A percentile compares a stretch with the other conserved stretches of the same genome.
phyloP scores from a whole-genome alignment of 1,140 invertebrate genomes.

The Calephelis nemesis region DNA sequence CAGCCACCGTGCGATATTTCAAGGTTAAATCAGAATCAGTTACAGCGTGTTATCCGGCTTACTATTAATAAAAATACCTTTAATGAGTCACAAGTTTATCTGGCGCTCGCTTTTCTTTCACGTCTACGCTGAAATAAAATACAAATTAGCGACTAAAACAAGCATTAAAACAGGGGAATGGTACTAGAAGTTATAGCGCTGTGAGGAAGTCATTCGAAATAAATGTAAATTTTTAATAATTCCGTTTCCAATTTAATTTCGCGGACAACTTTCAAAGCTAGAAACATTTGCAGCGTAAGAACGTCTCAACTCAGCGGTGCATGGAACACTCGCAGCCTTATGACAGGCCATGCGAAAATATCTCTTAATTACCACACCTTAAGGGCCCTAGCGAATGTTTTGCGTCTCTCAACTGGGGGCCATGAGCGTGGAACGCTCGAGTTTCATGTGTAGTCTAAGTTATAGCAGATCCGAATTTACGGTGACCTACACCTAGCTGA shows the following conservation, averaged over 20 bases:
- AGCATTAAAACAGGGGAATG: neutral
- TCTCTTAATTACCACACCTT: conserved; percentile 65
- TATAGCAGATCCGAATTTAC: neutral
- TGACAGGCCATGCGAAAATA: conserved; percentile 65
- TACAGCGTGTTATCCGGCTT: no score
- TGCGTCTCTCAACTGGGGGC: conserved; percentile 39
- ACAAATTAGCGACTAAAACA: conserved; percentile 11
- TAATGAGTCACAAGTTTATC: no score
- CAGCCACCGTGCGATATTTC: no score
- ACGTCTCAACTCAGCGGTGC: conserved; percentile 55
- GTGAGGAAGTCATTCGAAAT: conserved; percentile 31
- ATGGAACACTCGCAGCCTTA: conserved; percentile 47
- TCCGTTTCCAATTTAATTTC: conserved; percentile 64
- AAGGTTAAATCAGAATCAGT: no score
- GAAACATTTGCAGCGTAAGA: conserved; percentile 45
- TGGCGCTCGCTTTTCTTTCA: no score
- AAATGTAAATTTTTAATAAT: conserved; percentile 65
- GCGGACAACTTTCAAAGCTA: conserved; percentile 60
- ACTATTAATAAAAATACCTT: no score
- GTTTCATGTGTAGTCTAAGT: conserved; percentile 39
- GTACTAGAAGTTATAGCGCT: conserved; percentile 6
- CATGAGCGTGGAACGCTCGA: conserved; percentile 54
- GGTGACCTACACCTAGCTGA: no score
- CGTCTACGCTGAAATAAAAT: no score
- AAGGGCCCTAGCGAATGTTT: conserved; percentile 64